Conservation (phyloP, 23 tunicate genomes). For the Clavelina lepadiformis region DNA sequence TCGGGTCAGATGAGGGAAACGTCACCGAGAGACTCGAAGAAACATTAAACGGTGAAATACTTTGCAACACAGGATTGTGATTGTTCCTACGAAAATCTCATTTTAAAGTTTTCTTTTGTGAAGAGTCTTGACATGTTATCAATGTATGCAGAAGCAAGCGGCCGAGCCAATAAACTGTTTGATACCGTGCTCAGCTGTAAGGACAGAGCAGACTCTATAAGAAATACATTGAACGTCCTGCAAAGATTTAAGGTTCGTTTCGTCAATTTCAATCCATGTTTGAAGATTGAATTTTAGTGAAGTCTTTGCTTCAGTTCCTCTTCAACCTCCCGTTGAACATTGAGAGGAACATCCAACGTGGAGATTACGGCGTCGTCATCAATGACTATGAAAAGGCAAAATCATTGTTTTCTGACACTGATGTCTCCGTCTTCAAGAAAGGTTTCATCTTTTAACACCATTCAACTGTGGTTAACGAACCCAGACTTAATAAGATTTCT, state of each 20-base stretch:
- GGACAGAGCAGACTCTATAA: constrained; percentile 94
- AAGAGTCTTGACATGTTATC: not conserved
- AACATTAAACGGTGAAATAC: constrained; percentile 30
- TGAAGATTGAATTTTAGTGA: not conserved
- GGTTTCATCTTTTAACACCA: constrained; percentile 13
- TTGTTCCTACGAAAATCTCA: not conserved
- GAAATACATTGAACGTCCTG: constrained; percentile 91
- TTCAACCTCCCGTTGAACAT: constrained; percentile 86
- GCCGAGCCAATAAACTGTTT: constrained; percentile 62
- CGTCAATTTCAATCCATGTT: not conserved
- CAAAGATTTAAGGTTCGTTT: constrained; percentile 87
- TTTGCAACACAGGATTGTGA: not conserved
- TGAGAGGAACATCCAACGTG: constrained; percentile 72
- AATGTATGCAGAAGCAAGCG: constrained; percentile 53
- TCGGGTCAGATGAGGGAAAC: constrained; percentile 40
- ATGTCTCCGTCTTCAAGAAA: constrained; percentile 75
- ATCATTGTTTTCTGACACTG: constrained; percentile 83
- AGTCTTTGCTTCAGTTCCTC: constrained; percentile 40
- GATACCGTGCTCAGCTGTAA: constrained; percentile 87
- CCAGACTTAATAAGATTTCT: not conserved
- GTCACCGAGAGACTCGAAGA: constrained; percentile 61
- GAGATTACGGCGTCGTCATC: constrained; percentile 92
- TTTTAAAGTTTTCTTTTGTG: not conserved
- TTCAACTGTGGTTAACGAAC: not conserved
- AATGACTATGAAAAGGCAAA: constrained; percentile 96